These are phyloP conservation scores for Prorops nasuta DNA, from an alignment of 1,140 invertebrate species.

Conservation along the genomic window DNA sequence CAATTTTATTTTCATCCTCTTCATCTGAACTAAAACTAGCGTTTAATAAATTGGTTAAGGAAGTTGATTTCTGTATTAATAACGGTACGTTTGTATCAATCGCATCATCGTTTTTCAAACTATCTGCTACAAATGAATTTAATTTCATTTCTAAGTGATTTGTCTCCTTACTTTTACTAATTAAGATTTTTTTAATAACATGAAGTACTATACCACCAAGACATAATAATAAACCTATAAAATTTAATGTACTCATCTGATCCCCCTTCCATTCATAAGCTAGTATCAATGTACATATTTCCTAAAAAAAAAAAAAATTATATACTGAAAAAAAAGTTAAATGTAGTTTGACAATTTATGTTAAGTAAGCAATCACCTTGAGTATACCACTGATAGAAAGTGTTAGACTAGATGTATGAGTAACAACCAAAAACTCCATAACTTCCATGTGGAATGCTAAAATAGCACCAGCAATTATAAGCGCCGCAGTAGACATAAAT, in stretches of 20 bases:
- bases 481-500: slow-evolving; percentile 27
- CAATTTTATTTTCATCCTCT: slow-evolving; percentile 39
- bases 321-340: slow-evolving; percentile 5
- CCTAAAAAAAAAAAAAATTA: slow-evolving; percentile 62
- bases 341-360: slow-evolving; percentile 3
- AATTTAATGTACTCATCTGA: slow-evolving; percentile 78
- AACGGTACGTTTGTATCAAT: slow-evolving; percentile 44
- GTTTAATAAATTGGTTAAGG: slow-evolving; percentile 50
- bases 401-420: slow-evolving; percentile 95
- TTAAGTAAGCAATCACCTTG: slow-evolving; percentile 68
- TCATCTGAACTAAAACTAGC: slow-evolving; percentile 51
- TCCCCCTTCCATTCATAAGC: slow-evolving; percentile 86
- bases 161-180: slow-evolving; percentile 31
- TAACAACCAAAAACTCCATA: slow-evolving; percentile 89
- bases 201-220: slow-evolving; percentile 86
- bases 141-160: slow-evolving; percentile 46
- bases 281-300: slow-evolving; percentile 84
- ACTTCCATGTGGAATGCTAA: slow-evolving; percentile 95
- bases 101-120: slow-evolving; percentile 36
- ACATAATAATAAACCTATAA: slow-evolving; percentile 83
- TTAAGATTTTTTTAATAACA: slow-evolving; percentile 72
- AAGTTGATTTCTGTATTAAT: slow-evolving; percentile 45
- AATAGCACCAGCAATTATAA: slow-evolving; percentile 70
- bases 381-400: slow-evolving; percentile 94
- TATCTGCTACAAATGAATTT: slow-evolving; percentile 35